These are phyloP conservation scores for Aix galericulata DNA, from an alignment of 2,113 vertebrate species.

Conservation along the genomic window DNA sequence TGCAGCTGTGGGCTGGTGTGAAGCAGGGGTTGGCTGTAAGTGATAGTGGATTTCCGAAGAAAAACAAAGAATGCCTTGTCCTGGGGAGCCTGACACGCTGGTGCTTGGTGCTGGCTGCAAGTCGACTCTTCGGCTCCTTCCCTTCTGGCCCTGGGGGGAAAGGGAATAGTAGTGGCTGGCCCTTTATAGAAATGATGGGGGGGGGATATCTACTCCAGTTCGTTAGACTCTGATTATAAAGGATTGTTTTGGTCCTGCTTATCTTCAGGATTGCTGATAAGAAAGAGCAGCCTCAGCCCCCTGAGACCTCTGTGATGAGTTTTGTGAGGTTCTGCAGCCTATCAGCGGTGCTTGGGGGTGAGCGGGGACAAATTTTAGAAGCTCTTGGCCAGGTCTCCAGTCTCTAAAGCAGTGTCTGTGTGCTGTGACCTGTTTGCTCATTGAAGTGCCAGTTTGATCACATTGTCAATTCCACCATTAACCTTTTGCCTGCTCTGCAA, in stretches of 20 bases:
- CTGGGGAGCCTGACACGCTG: not conserved
- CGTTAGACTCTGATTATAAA: not conserved
- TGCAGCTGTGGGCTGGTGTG: not conserved
- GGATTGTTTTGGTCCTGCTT: not conserved
- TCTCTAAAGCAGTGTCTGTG: rapidly evolving
- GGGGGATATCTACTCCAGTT: not conserved
- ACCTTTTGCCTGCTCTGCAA: not conserved
- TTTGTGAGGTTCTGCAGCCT: not conserved
- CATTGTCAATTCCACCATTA: not conserved
- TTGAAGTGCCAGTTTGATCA: rapidly evolving
- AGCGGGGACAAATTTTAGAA: not conserved
- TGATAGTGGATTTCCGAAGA: not conserved
- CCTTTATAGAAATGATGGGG: not conserved
- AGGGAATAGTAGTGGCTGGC: not conserved
- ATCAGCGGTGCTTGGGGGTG: not conserved
- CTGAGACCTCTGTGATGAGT: not conserved
- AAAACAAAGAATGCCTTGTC: not conserved
- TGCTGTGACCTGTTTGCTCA: rapidly evolving
- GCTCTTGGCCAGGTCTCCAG: not conserved
- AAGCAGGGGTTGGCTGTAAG: not conserved
- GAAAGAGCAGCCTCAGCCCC: not conserved
- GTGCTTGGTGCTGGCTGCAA: not conserved
- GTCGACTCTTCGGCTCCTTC: not conserved
- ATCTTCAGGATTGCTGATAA: not conserved
- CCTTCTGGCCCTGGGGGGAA: not conserved